These are phyloP conservation scores for Ctenoplectra terminalis DNA, from an alignment of 1,140 invertebrate species.

Conservation along the genomic window DNA sequence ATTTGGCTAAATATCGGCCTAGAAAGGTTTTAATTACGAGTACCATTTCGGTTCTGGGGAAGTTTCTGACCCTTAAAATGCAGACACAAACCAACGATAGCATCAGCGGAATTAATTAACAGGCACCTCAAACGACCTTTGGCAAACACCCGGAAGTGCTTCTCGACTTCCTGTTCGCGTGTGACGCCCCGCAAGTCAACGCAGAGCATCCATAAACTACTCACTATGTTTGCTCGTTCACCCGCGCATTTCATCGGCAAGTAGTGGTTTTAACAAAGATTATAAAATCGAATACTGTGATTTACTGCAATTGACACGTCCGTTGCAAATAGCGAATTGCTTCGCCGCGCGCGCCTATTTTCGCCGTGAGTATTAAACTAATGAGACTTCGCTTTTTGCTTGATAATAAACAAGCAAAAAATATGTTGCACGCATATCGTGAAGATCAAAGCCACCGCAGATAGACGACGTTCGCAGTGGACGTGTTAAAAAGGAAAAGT, in stretches of 20 bases:
- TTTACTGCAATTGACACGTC: constrained; percentile 64
- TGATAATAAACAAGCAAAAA: too few species aligned
- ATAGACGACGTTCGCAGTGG: too few species aligned
- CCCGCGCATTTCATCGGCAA: constrained; percentile 12
- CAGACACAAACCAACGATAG: constrained; percentile 27
- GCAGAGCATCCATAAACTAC: constrained; percentile 15
- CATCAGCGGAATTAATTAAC: constrained; percentile 64
- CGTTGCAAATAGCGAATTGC: too few species aligned
- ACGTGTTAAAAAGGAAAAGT: too few species aligned
- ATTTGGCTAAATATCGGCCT: not conserved
- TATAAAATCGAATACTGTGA: constrained; percentile 68
- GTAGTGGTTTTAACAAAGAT: constrained; percentile 62
- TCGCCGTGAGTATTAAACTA: too few species aligned
- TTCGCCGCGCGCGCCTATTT: too few species aligned
- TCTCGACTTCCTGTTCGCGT: constrained; percentile 38
- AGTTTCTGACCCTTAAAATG: constrained; percentile 42
- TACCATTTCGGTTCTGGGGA: constrained; percentile 5
- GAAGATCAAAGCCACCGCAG: too few species aligned
- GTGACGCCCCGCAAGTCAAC: constrained; percentile 10
- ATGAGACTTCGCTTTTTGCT: too few species aligned
- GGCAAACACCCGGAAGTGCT: constrained; percentile 61
- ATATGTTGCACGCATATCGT: too few species aligned
- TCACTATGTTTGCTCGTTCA: not conserved
- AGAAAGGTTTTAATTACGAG: too few species aligned
- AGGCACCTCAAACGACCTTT: constrained; percentile 58